A percentile compares a stretch with the other conserved stretches of the same genome.
Evolutionary conservation across 2,113 vertebrate species (phyloP).

Genomic region (Uropsilus gracilis): DNA sequence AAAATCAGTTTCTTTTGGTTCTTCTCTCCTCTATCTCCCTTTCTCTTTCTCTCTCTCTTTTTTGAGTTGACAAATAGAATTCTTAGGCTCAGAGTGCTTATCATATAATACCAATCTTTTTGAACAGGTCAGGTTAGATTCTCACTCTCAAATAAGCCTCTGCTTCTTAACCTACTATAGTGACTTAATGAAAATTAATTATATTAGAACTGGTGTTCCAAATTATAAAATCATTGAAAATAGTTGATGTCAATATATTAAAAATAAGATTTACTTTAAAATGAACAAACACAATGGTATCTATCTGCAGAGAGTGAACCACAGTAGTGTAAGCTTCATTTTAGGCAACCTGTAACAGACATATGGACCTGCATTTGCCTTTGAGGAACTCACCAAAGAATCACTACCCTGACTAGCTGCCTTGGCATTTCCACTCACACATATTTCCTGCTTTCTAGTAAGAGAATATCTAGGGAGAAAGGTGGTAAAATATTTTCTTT

Average conservation of each 20-base stretch:
- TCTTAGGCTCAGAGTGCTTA: not conserved
- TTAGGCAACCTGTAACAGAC: no score
- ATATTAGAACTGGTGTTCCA: not conserved
- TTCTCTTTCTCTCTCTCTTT: no score
- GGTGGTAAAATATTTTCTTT: not conserved
- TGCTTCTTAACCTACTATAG: not conserved
- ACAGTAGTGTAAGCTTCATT: not conserved
- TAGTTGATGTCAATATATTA: not conserved
- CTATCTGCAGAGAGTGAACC: not conserved
- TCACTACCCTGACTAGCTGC: not conserved
- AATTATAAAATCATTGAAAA: not conserved
- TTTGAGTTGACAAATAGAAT: not conserved
- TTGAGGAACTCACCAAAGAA: not conserved
- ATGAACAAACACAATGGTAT: not conserved
- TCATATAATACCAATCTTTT: not conserved
- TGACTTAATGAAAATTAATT: not conserved
- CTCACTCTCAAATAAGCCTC: not conserved
- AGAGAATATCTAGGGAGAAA: not conserved
- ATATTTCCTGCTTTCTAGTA: not conserved
- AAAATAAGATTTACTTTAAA: conserved; percentile 14
- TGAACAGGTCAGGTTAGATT: not conserved
- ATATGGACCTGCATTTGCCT: not conserved
- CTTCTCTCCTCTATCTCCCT: not conserved
- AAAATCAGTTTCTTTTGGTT: not conserved
- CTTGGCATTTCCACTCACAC: not conserved